These are phyloP conservation scores for Melangyna quadrimaculata DNA, from an alignment of 2,888 invertebrate species.

Conservation along the genomic window DNA sequence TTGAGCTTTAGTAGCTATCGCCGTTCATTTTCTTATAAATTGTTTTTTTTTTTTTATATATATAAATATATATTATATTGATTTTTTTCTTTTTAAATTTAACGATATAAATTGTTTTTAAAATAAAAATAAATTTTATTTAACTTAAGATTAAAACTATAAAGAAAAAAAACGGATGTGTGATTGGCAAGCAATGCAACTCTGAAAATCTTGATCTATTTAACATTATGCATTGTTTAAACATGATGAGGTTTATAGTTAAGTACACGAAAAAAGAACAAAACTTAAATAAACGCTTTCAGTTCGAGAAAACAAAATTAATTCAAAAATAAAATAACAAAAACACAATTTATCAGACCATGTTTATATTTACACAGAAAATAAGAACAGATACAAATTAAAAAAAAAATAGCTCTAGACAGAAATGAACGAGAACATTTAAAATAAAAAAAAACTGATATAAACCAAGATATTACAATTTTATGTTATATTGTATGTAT, in stretches of 20 bases:
- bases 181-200: conserved; percentile 44
- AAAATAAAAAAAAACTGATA: conserved; percentile 32
- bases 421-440: conserved; percentile 50
- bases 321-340: conserved; percentile 5
- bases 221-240: conserved; percentile 14
- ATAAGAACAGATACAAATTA: conserved; percentile 7
- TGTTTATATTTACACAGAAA: conserved; percentile 58
- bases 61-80: not conserved
- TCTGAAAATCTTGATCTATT: conserved; percentile 22
- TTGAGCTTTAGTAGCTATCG: conserved; percentile 61
- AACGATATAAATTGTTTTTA: conserved; percentile 38
- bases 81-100: conserved; percentile 27
- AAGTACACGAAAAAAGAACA: conserved; percentile 16
- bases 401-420: conserved; percentile 49
- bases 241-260: conserved; percentile 25
- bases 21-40: conserved; percentile 64
- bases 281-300: conserved; percentile 32
- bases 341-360: conserved; percentile 45
- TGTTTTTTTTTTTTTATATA: conserved; percentile 17
- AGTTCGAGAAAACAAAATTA: not conserved
- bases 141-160: conserved; percentile 48
- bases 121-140: conserved; percentile 55
- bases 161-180: conserved; percentile 14
- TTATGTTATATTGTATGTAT: conserved; percentile 63
- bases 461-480: conserved; percentile 63